Base-by-base conservation (phyloP, 2,113 vertebrate species). In the Melanostigma gelatinosum region DNA sequence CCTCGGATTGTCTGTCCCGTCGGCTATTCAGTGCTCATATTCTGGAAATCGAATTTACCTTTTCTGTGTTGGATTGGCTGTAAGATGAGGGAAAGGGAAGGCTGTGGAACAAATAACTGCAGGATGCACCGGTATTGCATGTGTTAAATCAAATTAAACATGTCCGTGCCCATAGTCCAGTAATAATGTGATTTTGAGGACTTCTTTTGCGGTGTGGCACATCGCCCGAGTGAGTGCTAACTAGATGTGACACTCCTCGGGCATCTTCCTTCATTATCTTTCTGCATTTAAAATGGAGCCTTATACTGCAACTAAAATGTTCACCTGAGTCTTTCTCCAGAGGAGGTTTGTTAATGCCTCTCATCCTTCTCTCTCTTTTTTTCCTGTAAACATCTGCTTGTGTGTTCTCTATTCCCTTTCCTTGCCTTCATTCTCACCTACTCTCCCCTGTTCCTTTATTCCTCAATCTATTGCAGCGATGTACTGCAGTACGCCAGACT, bases 401-500 rank as follows among this genome's bases (percentile, higher is more conserved):
- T 27, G 38, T 61, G 29, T 54, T 61, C 46, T 67, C 10, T 42
- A 11, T 20, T 11, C 20, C 48, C 8, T 72, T 63, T 38, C 22
- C 8, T 75, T 38, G 29, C 36, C 38, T 75, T 85, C 38, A 42
- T 82, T 63, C 44, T 84, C 61, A 58, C 64, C 8, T 36, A 46
- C 5, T 54, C 32, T 29, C 24, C 65, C 6, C 29, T 34, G 18
- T 68, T 72, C 50, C 42, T 88, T 75, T 60, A 29, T 75, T 75
- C 27, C 44, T 83, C 54, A 1, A 40, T 80, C 50, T 52, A 29
- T 72, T 80, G 22, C 88, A 99, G 98, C 97, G 24, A 95, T 97
- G 87, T 99, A 99, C 89, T 99, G 98, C 80, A 99, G 98, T 73
- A 99, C 98, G 15, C 98, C 98, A 1, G 97, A 98, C 89, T 98